phyloP scores from a whole-genome alignment of 2,888 invertebrate species.

The Tetragnatha montana region DNA sequence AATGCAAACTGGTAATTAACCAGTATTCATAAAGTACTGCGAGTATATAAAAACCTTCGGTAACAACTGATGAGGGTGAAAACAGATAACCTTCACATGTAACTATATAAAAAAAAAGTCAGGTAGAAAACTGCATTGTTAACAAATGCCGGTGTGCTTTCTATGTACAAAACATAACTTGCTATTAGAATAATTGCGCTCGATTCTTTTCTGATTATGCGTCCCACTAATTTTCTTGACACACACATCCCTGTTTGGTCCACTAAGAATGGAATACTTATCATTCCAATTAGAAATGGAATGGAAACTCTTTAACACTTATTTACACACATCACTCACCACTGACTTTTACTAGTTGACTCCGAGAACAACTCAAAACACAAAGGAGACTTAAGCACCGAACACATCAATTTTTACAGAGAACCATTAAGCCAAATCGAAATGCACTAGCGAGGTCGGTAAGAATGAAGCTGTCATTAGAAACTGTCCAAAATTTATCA shows the following conservation, averaged over 20 bases:
- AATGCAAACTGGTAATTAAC: slow-evolving; percentile 28
- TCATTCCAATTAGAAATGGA: slow-evolving; percentile 30
- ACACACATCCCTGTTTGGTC: slow-evolving; percentile 56
- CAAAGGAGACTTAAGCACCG: too few species aligned
- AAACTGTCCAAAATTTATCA: too few species aligned
- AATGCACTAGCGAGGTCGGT: too few species aligned
- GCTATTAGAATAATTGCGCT: background rate
- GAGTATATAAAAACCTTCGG: slow-evolving; percentile 24
- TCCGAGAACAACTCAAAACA: background rate
- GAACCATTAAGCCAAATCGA: too few species aligned
- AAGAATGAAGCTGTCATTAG: too few species aligned
- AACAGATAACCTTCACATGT: slow-evolving; percentile 34
- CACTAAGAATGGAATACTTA: slow-evolving; percentile 42
- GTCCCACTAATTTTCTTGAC: slow-evolving; percentile 46
- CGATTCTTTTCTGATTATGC: background rate
- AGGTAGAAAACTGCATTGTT: slow-evolving; percentile 42
- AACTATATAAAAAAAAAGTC: slow-evolving; percentile 41
- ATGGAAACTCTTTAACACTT: slow-evolving; percentile 32
- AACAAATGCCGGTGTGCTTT: slow-evolving; percentile 28
- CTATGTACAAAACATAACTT: slow-evolving; percentile 39
- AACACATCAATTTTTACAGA: too few species aligned
- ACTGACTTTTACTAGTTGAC: slow-evolving; percentile 21
- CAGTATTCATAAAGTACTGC: slow-evolving; percentile 24
- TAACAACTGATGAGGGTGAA: slow-evolving; percentile 13
- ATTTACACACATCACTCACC: slow-evolving; percentile 43